Evolutionary conservation across 2,113 vertebrate species (phyloP).

Genomic region (Protomyctophum bolini): DNA sequence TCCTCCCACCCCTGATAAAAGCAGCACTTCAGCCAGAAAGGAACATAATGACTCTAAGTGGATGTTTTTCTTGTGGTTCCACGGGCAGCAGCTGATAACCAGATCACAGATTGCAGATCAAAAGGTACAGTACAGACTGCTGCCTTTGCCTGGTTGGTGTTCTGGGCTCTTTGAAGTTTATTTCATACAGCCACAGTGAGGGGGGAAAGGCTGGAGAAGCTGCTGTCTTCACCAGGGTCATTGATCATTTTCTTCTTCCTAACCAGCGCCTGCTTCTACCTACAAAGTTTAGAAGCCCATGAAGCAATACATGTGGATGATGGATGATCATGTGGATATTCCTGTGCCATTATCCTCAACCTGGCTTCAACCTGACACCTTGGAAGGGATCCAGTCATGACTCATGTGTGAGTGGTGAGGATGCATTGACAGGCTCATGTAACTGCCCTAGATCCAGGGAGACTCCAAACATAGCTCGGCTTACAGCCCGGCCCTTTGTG

Average conservation of each 20-base stretch:
- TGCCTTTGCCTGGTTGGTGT: constrained; percentile 23
- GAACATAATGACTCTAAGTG: neutral
- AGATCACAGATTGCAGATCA: constrained; percentile 38
- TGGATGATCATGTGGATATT: too few relatives aligned
- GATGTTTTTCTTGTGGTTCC: neutral
- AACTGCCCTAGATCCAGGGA: constrained; percentile 33
- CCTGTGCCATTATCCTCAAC: neutral
- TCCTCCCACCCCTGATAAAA: neutral
- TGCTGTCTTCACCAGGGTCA: constrained; percentile 6
- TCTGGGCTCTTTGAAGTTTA: constrained; percentile 36
- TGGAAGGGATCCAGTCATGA: neutral
- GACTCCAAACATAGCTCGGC: constrained; percentile 30
- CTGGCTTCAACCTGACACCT: neutral
- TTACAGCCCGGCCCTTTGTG: neutral
- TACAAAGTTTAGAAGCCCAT: neutral
- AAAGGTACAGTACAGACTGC: constrained; percentile 6
- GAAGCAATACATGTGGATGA: neutral
- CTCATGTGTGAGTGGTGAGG: constrained; percentile 1
- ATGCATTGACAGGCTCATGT: constrained; percentile 13
- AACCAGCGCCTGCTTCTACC: neutral
- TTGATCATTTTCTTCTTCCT: neutral
- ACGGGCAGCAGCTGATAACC: constrained; percentile 29
- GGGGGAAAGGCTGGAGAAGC: constrained; percentile 18
- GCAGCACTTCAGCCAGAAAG: neutral
- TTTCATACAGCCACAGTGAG: neutral